Percentiles rank a stretch among this genome's conserved stretches.
These are phyloP conservation scores for Eledona agricola DNA, from an alignment of 2,888 invertebrate genomes.

Conservation along the genomic window DNA sequence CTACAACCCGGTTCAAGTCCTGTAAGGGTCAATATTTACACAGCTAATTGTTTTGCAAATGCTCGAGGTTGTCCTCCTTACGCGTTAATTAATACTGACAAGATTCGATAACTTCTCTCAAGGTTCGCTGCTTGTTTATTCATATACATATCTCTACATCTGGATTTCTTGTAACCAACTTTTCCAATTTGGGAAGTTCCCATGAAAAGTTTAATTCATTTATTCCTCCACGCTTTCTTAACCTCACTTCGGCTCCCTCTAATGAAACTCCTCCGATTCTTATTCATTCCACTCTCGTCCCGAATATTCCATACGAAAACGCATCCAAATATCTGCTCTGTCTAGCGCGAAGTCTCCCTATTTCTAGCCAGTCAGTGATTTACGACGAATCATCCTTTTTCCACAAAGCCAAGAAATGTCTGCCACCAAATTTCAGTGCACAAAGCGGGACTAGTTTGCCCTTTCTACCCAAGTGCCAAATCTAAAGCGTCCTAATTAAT, in stretches of 20 bases:
- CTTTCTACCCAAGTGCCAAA: no score
- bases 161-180: conserved; percentile 12
- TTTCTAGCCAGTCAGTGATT: conserved; percentile 17
- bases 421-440: no score
- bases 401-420: no score
- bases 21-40: conserved; percentile 27
- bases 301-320: conserved; percentile 5
- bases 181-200: conserved; percentile 22
- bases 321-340: conserved; percentile 10
- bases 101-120: conserved; percentile 16
- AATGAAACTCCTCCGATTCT: conserved; percentile 8
- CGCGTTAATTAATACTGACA: conserved; percentile 25
- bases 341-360: conserved; percentile 8
- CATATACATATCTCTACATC: conserved; percentile 9
- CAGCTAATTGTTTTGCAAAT: conserved; percentile 31
- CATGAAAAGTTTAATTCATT: conserved; percentile 22
- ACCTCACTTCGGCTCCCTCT: conserved; percentile 8
- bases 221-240: conserved; percentile 17
- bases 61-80: conserved; percentile 25
- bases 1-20: conserved; percentile 17
- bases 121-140: conserved; percentile 22
- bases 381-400: no score
- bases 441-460: no score
- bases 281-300: conserved; percentile 9
- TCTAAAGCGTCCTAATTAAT: no score